Evolutionary conservation across 2,113 vertebrate genomes (phyloP).

Genomic region (Xiphorhynchus elegans): DNA sequence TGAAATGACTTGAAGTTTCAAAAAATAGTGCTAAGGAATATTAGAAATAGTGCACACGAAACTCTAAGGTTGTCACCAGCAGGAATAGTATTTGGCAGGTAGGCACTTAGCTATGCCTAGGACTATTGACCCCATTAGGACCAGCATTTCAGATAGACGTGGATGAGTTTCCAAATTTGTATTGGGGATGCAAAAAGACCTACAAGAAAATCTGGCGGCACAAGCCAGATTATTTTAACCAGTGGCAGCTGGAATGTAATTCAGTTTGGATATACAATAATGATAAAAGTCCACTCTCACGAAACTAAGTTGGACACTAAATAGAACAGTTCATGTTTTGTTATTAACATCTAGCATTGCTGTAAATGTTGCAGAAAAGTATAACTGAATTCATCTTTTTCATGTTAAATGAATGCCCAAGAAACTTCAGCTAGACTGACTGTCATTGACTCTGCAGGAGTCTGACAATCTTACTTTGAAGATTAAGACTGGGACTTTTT

Average conservation of each 20-base stretch:
- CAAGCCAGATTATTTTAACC: neutral
- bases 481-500: neutral
- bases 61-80: neutral
- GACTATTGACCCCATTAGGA: neutral
- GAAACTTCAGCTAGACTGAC: neutral
- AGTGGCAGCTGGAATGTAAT: neutral
- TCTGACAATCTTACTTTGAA: neutral
- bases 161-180: neutral
- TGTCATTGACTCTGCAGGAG: rapidly evolving
- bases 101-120: neutral
- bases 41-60: neutral
- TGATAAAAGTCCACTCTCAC: neutral
- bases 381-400: neutral
- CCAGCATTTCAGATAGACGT: neutral
- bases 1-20: neutral
- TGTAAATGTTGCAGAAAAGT: neutral
- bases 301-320: neutral
- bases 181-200: neutral
- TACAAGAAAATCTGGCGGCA: neutral
- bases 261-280: neutral
- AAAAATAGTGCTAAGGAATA: neutral
- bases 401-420: neutral
- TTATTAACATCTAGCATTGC: neutral
- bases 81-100: neutral
- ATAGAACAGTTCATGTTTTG: neutral